Evolutionary conservation across 2,888 invertebrate species (phyloP), one percentile per base, ranked within the genome.

Genomic region (Cheilosia vulpina): DNA sequence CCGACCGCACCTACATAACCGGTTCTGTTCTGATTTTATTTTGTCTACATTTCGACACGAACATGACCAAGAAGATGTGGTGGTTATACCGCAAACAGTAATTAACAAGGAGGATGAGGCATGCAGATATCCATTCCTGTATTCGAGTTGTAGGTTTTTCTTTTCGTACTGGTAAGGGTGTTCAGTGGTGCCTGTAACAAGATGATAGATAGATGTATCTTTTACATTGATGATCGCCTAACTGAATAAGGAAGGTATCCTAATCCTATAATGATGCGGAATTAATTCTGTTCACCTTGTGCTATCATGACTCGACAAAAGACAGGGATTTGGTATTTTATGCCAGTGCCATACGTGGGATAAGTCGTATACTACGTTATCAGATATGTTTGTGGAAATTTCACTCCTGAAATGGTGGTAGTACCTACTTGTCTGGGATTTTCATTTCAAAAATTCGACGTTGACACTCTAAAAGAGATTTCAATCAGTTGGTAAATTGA

Each of bases 21-120:
- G 43, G 57, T 62, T 3, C 50, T 66, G 83, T 62, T 4, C 50
- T 66, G 83, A 83, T 80, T 84, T 83, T 27, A 68, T 71, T 72
- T 69, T 65, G 63, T 60, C 79, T 53, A 63, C 38, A 55, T 24
- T 31, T 43, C 38, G 38, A 41, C 79, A 66, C 41, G 73, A 75
- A 79, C 84, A 58, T 69, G 57, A 73, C 68, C 47, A 47, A 57
- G 17, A 27, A 31, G 57, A 38, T 68, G 27, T 4, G 69, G 19
- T 58, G 47, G 19, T 58, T 47, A 43, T 62, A 24, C 38, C 63
- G 38, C 57, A 82, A 78, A 79, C 45, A 80, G 73, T 75, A 79
- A 84, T 84, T 84, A 84, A 79, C 73, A 75, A 78, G 77, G 34
- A 43, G 19, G 21, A n/a, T 11, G 27, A 6, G 31, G 43, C 66